Evolutionary conservation across 2,113 vertebrate genomes (phyloP), one percentile per base, ranked within the genome.

Genomic region (Dicerorhinus sumatrensis): DNA sequence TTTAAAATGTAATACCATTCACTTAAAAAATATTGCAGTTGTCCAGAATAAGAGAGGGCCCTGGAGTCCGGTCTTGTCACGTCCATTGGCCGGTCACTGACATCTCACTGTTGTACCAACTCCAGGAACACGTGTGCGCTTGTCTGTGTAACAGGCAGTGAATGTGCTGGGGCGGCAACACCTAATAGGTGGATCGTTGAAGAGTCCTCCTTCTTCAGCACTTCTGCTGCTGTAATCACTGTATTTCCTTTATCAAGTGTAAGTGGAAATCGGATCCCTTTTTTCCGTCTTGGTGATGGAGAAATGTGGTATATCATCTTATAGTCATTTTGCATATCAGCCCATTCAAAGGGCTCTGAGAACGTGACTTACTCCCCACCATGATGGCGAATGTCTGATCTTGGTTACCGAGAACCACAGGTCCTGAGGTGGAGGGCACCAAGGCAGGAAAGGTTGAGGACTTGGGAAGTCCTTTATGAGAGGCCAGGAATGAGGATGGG

Each of bases 1-100:
- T 92, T 95, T 39, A 88, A 88, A 80, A 48, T 51, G 58, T 56
- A 89, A 51, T 80, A 65, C 7, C 65, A 86, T 85, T 92, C n/a
- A 46, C 80, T 92, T 90, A 29, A 72, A 87, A 92, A 84, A 48
- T 63, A 56, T 23, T 36, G 11, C 85, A 48, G 33, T n/a, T 83
- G 48, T 65, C 42, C 62, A 87, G 73, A 79, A 14, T 21, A 88
- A 84, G 5, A 93, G 33, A 86, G 58, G 31, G 10, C 9, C n/a
- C 39, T 29, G 5, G 58, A 54, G 11, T 5, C 31, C 63, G 17
- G 29, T 82, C 5, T 23, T 39, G 10, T 42, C 33, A 14, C 10
- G 48, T 39, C 51, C 39, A 0, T 21, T 13, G 25, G 14, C 67
- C 2, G 6, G 67, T 62, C n/a, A 46, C 3, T 18, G 21, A 27